A percentile compares a stretch with the other conserved stretches of the same genome.
These are phyloP conservation scores for Penelope pileata DNA, from an alignment of 2,113 vertebrate genomes.

Conservation along the genomic window DNA sequence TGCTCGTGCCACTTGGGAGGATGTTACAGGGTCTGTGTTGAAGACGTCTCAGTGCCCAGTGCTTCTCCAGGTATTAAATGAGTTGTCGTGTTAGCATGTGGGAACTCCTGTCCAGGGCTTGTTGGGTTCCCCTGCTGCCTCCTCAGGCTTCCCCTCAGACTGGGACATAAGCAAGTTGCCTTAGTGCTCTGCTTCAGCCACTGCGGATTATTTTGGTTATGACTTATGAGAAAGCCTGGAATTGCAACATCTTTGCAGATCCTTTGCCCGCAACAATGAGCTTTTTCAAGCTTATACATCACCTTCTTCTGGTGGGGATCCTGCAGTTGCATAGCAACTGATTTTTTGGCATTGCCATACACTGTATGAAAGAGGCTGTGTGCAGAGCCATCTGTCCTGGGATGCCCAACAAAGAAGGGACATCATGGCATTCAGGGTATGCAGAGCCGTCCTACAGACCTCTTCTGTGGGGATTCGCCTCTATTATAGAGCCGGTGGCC, in stretches of 20 bases:
- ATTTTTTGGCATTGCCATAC: neutral
- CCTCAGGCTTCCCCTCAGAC: fast-evolving
- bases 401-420: neutral
- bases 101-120: fast-evolving
- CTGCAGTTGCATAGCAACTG: neutral
- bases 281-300: neutral
- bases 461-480: neutral
- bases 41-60: fast-evolving
- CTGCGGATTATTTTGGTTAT: neutral
- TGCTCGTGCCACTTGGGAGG: neutral
- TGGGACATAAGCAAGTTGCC: neutral
- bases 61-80: neutral
- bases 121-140: neutral
- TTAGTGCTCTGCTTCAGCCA: neutral
- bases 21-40: fast-evolving
- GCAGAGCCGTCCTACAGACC: fast-evolving
- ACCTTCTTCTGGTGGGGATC: neutral
- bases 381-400: neutral
- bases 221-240: neutral
- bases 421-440: neutral
- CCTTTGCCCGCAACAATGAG: neutral
- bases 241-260: neutral
- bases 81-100: fast-evolving
- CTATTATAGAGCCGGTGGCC: neutral
- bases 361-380: neutral